Evolutionary conservation across 2,113 vertebrate species (phyloP), one percentile per base, ranked within the genome.

Genomic region (Rhineura floridana): DNA sequence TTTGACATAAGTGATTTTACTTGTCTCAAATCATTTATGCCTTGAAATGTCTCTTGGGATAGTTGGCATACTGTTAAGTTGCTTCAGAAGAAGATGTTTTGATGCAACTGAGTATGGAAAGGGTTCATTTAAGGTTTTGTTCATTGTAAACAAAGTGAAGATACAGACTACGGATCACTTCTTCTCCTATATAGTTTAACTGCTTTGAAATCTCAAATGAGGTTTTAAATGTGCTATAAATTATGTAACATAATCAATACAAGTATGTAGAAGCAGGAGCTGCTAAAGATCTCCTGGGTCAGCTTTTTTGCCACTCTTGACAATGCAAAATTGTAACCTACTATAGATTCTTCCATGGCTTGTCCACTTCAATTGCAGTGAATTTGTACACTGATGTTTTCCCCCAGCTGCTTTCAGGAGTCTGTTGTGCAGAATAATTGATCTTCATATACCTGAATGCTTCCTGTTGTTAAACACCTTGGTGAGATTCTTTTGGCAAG

Each of bases 151-250:
- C 5, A 28, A 39, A 0, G 89, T 83, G 36, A 10, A 11, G n/a
- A 42, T 1, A 12, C 1, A 0, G 81, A 69, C n/a, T 59, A 36
- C 90, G 59, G 15, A 3, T 25, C 81, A 15, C 36, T 83, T 17
- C 0, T 30, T 33, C 48, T 23, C 50, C 39, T 25, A 67, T 59
- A 85, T 78, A 28, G 15, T 85, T 90, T 62, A 48, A 21, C 67
- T 94, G 59, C 85, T 85, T 93, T 91, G 80, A 91, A 50, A 0
- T 85, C 86, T 93, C 94, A 94, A 92, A 93, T 92, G 81, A 91
- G 90, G 79, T 88, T 69, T n/a, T 89, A 89, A 81, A 62, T 87
- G 80, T 84, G 93, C 89, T 91, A 95, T 96, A 94, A 96, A 94
- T 95, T 89, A 96, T 95, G 87, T 90, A 82, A 90, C 80, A 0